Percentiles rank a stretch among this genome's conserved stretches.
These are phyloP conservation scores for Trachymyrmex septentrionalis DNA, from an alignment of 1,140 invertebrate species.

Conservation along the genomic window DNA sequence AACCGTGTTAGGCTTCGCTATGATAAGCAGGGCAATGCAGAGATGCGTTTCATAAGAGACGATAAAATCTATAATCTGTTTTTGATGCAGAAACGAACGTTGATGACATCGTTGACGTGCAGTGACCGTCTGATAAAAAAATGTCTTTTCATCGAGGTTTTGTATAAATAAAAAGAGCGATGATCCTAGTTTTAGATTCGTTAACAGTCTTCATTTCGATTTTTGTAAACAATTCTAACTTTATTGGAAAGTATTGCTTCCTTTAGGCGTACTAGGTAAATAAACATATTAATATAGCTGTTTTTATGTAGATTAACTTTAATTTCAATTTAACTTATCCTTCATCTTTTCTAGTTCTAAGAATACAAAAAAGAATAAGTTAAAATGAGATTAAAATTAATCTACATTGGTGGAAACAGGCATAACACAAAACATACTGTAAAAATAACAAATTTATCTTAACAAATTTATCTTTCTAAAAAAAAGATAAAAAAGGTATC, in stretches of 20 bases:
- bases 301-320: no score
- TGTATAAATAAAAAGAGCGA: background rate
- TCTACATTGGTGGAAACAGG: no score
- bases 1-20: background rate
- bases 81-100: constrained; percentile 44
- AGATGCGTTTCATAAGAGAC: constrained; percentile 9
- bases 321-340: no score
- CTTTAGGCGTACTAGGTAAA: background rate
- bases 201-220: background rate
- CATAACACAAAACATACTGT: no score
- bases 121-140: constrained; percentile 18
- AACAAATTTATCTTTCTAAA: no score
- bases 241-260: background rate
- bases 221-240: background rate
- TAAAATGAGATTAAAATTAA: no score
- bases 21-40: constrained; percentile 15
- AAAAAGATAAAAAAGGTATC: no score
- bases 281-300: background rate
- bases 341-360: no score
- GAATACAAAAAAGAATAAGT: no score
- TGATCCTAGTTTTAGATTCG: background rate
- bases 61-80: constrained; percentile 51
- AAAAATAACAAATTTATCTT: background rate
- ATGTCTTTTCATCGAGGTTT: background rate
- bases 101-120: constrained; percentile 21